Evolutionary conservation across 2,113 vertebrate genomes (phyloP).

Genomic region (Paracanthobrama guichenoti): DNA sequence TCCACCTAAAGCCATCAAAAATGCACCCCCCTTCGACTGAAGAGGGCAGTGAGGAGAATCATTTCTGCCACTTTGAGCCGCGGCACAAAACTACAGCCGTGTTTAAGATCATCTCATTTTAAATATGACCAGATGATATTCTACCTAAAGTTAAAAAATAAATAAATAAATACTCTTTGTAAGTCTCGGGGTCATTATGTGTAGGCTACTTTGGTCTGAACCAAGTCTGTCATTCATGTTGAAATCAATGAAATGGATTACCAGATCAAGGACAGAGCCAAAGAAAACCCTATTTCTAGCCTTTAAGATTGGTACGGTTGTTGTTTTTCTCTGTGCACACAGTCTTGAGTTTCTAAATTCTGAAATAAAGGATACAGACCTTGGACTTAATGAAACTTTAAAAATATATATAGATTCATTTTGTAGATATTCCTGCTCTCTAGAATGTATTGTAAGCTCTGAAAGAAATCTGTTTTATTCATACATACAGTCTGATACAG

Average conservation of each 20-base stretch:
- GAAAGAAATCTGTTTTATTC: background rate
- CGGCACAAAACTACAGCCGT: background rate
- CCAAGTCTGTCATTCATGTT: slow-evolving; percentile 33
- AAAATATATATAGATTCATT: background rate
- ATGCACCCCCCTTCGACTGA: slow-evolving; percentile 23
- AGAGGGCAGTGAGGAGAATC: slow-evolving; percentile 5
- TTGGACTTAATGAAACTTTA: background rate
- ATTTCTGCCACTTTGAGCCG: background rate
- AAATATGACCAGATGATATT: background rate
- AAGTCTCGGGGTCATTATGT: slow-evolving; percentile 3
- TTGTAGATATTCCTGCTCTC: background rate
- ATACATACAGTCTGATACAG: background rate
- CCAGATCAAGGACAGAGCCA: slow-evolving; percentile 30
- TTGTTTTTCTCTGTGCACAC: background rate
- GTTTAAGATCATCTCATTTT: background rate
- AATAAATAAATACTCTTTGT: background rate
- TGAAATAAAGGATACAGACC: background rate
- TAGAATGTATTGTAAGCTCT: background rate
- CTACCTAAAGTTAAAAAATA: background rate
- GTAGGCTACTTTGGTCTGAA: slow-evolving; percentile 4
- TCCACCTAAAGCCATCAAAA: slow-evolving; percentile 19
- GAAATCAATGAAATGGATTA: slow-evolving; percentile 35
- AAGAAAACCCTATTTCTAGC: slow-evolving; percentile 6
- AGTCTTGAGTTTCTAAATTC: background rate
- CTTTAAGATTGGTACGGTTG: slow-evolving; percentile 5